Evolutionary conservation across 2,797 vertebrate species (phyloP).

Genomic region (Betta splendens): DNA sequence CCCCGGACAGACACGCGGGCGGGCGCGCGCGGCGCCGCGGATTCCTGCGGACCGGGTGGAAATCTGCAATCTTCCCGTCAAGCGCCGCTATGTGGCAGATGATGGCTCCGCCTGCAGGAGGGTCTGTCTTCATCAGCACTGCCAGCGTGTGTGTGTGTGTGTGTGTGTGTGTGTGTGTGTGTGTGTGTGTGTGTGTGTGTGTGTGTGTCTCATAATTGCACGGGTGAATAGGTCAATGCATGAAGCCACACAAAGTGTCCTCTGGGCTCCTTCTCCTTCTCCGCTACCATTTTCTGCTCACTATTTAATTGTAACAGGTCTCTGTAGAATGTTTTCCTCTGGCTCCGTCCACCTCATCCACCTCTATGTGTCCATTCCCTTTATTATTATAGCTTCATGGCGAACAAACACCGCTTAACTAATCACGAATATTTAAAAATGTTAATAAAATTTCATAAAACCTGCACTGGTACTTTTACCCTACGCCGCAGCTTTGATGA

Average conservation of each 20-base stretch:
- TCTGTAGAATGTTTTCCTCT: background rate
- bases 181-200: too few species aligned
- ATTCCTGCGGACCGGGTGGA: too few species aligned
- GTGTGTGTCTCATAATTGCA: too few species aligned
- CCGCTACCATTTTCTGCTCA: slow-evolving; percentile 11
- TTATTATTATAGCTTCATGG: background rate
- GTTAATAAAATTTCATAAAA: slow-evolving; percentile 1
- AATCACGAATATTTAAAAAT: slow-evolving; percentile 12
- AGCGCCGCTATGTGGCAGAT: slow-evolving; percentile 19
- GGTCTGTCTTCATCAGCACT: slow-evolving; percentile 23
- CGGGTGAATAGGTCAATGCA: slow-evolving; percentile 36
- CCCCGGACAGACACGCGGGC: slow-evolving; percentile 29
- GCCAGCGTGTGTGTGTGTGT: slow-evolving; percentile 8
- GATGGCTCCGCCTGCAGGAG: slow-evolving; percentile 30
- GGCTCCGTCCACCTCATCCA: too few species aligned
- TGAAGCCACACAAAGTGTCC: slow-evolving; percentile 29
- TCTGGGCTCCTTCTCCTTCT: slow-evolving; percentile 14
- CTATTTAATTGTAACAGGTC: slow-evolving; percentile 15
- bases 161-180: slow-evolving; percentile 6
- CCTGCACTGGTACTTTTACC: background rate
- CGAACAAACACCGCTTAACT: slow-evolving; percentile 7
- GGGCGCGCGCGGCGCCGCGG: slow-evolving; percentile 33
- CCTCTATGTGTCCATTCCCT: background rate
- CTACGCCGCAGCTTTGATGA: background rate
- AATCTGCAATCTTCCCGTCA: slow-evolving; percentile 18